Evolutionary conservation across 1,140 invertebrate genomes (phyloP).

Genomic region (Helicorthomorpha holstii): DNA sequence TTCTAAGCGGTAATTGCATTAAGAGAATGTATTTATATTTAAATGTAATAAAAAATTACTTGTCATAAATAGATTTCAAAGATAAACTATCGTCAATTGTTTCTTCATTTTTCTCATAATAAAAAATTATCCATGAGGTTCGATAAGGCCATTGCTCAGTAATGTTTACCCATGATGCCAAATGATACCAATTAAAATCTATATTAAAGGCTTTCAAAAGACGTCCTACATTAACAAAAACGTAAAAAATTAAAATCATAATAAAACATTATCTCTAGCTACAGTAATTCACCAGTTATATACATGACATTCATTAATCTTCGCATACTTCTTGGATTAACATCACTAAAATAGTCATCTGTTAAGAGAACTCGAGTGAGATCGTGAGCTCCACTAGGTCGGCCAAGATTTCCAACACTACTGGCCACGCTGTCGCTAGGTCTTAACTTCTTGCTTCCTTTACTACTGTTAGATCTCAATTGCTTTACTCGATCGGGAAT

Average conservation of each 20-base stretch:
- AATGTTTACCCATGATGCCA: conserved; percentile 94
- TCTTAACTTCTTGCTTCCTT: conserved; percentile 17
- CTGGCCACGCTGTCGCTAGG: conserved; percentile 70
- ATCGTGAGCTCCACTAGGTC: conserved; percentile 17
- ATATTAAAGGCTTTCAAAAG: conserved; percentile 95
- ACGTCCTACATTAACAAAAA: conserved; percentile 42
- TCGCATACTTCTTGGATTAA: conserved; percentile 91
- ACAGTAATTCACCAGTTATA: conserved; percentile 51
- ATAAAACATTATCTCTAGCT: neutral
- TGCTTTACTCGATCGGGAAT: conserved; percentile 13
- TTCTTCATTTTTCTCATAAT: conserved; percentile 78
- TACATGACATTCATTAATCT: conserved; percentile 95
- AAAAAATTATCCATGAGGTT: conserved; percentile 90
- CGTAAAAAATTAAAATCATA: conserved; percentile 8
- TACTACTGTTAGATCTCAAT: neutral
- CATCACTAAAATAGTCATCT: conserved; percentile 92
- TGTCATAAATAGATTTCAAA: conserved; percentile 76
- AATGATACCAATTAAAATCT: conserved; percentile 95
- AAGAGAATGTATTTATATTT: conserved; percentile 1
- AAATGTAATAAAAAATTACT: no score
- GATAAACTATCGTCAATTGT: conserved; percentile 67
- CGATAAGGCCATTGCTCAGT: conserved; percentile 97
- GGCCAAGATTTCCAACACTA: conserved; percentile 50
- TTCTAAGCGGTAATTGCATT: conserved; percentile 42
- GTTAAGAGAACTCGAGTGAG: conserved; percentile 49